phyloP scores from a whole-genome alignment of 2,797 vertebrate genomes.

The Microctenopoma steveboyesi region DNA sequence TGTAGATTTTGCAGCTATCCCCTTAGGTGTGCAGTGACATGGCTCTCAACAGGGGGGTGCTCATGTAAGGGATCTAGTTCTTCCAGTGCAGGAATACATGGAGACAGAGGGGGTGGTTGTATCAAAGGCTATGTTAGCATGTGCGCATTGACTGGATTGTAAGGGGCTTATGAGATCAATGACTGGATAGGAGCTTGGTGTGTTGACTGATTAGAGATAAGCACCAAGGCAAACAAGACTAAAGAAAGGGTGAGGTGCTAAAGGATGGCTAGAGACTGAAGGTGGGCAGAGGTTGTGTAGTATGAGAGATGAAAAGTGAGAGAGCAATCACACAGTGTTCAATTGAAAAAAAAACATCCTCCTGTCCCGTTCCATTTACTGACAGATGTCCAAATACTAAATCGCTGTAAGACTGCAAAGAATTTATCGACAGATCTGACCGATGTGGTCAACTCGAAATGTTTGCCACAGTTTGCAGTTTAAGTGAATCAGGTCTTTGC shows the following conservation, averaged over 20 bases:
- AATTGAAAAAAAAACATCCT: slow-evolving; percentile 38
- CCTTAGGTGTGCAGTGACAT: slow-evolving; percentile 8
- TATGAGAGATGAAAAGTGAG: slow-evolving; percentile 11
- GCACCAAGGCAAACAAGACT: slow-evolving; percentile 61
- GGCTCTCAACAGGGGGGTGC: slow-evolving; percentile 31
- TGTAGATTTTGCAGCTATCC: slow-evolving; percentile 6
- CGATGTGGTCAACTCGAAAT: slow-evolving; percentile 34
- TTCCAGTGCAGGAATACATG: slow-evolving; percentile 29
- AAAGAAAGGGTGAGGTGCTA: slow-evolving; percentile 11
- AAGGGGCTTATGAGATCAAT: slow-evolving; percentile 74
- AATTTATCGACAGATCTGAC: slow-evolving; percentile 32
- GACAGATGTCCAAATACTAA: slow-evolving; percentile 31
- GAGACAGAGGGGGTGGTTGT: background rate
- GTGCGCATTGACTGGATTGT: slow-evolving; percentile 73
- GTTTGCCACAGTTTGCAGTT: slow-evolving; percentile 33
- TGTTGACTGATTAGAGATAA: slow-evolving; percentile 71
- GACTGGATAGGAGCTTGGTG: slow-evolving; percentile 47
- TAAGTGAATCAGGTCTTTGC: slow-evolving; percentile 45
- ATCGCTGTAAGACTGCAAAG: slow-evolving; percentile 19
- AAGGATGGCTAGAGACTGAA: slow-evolving; percentile 8
- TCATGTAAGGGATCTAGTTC: slow-evolving; percentile 25
- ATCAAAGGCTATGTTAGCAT: slow-evolving; percentile 69
- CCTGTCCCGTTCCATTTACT: slow-evolving; percentile 32
- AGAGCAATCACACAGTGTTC: slow-evolving; percentile 7
- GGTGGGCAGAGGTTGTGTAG: background rate